Evolutionary conservation across 2,797 vertebrate species (phyloP).

Genomic region (Lutra lutra): DNA sequence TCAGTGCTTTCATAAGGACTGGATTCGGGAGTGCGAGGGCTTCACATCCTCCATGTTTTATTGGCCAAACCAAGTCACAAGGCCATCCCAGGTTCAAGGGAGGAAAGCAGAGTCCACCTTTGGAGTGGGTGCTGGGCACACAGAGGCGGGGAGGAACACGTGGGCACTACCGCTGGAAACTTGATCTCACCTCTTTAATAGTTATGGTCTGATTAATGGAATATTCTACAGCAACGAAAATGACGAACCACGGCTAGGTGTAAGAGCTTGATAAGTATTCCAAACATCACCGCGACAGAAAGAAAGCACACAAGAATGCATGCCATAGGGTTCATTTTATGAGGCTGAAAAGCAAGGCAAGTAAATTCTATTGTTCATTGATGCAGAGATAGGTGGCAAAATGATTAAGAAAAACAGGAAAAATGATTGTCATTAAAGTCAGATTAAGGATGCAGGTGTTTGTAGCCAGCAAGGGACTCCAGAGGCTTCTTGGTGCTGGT

Average conservation of each 20-base stretch:
- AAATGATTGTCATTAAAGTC: not conserved
- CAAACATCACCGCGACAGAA: not conserved
- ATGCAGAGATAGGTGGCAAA: not conserved
- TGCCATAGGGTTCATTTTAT: not conserved
- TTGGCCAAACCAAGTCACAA: not conserved
- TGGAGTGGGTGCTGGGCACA: not conserved
- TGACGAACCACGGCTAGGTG: rapidly evolving
- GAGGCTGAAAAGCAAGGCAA: not conserved
- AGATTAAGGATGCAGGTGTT: not conserved
- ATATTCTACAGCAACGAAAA: not conserved
- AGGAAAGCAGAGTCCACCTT: not conserved
- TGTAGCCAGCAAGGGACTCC: not conserved
- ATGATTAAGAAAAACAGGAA: not conserved
- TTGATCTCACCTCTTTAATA: not conserved
- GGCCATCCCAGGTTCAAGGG: not conserved
- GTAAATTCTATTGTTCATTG: not conserved
- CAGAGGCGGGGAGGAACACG: rapidly evolving
- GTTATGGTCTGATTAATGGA: not conserved
- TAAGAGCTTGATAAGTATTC: not conserved
- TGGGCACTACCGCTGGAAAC: not conserved
- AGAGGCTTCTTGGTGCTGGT: not conserved
- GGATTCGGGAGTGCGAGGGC: not conserved
- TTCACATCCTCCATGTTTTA: not conserved
- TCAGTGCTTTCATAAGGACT: not conserved
- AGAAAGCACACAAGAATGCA: not conserved